These are phyloP conservation scores for Gymnocheta viridis DNA, from an alignment of 2,888 invertebrate species.

Conservation along the genomic window DNA sequence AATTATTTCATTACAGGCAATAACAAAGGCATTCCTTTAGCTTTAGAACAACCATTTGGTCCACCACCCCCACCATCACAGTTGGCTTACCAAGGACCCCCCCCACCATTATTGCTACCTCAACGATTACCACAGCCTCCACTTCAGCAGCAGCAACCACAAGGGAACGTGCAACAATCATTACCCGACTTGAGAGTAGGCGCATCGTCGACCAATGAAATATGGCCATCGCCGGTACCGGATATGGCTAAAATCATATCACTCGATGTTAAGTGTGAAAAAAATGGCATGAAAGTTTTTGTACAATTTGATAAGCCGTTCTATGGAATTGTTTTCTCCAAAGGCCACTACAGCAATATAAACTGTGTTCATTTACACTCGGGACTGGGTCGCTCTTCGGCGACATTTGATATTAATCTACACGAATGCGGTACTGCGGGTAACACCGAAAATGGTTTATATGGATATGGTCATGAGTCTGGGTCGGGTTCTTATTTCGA, in stretches of 20 bases:
- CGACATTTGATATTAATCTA: constrained; percentile 95
- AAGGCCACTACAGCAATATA: constrained; percentile 95
- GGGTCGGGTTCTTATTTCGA: constrained; percentile 96
- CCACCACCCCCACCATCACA: constrained; percentile 83
- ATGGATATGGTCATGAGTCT: constrained; percentile 93
- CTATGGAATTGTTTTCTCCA: constrained; percentile 97
- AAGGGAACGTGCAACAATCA: constrained; percentile 75
- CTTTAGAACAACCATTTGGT: constrained; percentile 83
- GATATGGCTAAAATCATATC: constrained; percentile 97
- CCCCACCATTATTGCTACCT: constrained; percentile 83
- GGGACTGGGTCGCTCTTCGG: constrained; percentile 91
- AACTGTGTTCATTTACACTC: constrained; percentile 96
- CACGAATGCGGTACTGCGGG: constrained; percentile 96
- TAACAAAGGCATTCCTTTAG: constrained; percentile 82
- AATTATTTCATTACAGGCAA: constrained; percentile 74
- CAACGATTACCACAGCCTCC: constrained; percentile 72
- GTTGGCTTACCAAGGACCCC: constrained; percentile 89
- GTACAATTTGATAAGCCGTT: constrained; percentile 97
- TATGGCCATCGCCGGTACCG: constrained; percentile 92
- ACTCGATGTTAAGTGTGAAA: constrained; percentile 96
- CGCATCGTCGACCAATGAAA: constrained; percentile 85
- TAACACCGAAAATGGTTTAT: constrained; percentile 94
- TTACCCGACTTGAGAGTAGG: constrained; percentile 79
- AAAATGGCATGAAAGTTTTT: constrained; percentile 95
- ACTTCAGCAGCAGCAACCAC: constrained; percentile 68